A percentile compares a stretch with the other conserved stretches of the same genome.
phyloP scores from a whole-genome alignment of 2,113 vertebrate genomes.

The Trichomycterus rosablanca region DNA sequence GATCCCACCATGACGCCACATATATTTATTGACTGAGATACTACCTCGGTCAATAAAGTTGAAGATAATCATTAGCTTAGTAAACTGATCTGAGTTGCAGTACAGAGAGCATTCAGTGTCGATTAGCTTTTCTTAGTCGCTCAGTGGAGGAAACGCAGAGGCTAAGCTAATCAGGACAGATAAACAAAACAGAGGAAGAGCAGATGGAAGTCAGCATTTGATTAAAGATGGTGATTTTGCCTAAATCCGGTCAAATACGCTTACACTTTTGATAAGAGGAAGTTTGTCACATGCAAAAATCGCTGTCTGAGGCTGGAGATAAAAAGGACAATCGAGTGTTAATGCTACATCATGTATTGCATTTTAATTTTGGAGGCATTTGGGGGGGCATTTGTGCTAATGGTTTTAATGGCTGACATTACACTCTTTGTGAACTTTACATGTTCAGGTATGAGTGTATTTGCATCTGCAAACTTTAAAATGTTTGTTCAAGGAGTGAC shows the following conservation, averaged over 20 bases:
- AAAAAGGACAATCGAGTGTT: neutral
- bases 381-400: neutral
- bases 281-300: slow-evolving; percentile 1
- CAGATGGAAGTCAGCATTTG: neutral
- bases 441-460: slow-evolving; percentile 20
- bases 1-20: too few species aligned
- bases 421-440: too few species aligned
- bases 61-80: too few species aligned
- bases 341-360: too few species aligned
- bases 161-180: slow-evolving; percentile 15
- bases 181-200: slow-evolving; percentile 18
- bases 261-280: neutral
- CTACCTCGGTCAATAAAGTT: too few species aligned
- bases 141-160: slow-evolving; percentile 1
- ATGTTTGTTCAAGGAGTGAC: slow-evolving; percentile 46
- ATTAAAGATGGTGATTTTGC: neutral
- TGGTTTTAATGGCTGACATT: too few species aligned
- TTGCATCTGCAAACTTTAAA: slow-evolving; percentile 3
- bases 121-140: slow-evolving; percentile 2
- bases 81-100: too few species aligned
- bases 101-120: neutral
- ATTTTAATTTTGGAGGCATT: neutral
- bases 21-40: too few species aligned
- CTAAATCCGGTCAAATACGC: neutral
- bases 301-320: neutral